Percentiles rank a stretch among this genome's conserved stretches.
These are phyloP conservation scores for Sminthurides aquaticus DNA, from an alignment of 2,888 invertebrate species.

Conservation along the genomic window DNA sequence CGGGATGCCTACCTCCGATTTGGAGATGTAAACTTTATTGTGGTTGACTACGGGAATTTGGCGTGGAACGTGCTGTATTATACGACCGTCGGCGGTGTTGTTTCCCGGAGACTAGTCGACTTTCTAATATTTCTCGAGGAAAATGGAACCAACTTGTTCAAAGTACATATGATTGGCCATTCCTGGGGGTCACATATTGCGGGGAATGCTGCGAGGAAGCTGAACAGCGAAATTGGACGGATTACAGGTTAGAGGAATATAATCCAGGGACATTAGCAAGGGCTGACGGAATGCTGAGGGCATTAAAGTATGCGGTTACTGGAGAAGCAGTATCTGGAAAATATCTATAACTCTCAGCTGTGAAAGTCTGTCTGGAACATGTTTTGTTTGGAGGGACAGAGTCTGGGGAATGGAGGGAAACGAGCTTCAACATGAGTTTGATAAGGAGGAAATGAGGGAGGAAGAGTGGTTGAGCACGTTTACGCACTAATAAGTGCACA, in stretches of 20 bases:
- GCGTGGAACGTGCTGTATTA: conserved; percentile 27
- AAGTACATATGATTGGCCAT: conserved; percentile 32
- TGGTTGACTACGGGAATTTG: conserved; percentile 32
- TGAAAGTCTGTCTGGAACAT: too few species aligned
- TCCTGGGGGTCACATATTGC: conserved; percentile 35
- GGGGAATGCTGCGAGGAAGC: conserved; percentile 27
- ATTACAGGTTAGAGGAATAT: conserved; percentile 32
- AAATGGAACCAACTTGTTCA: conserved; percentile 26
- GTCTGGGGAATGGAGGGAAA: too few species aligned
- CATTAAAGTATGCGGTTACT: not conserved
- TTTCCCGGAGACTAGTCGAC: conserved; percentile 24
- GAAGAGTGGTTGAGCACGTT: too few species aligned
- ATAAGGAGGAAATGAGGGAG: too few species aligned
- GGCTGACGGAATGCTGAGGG: not conserved
- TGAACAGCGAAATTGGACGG: conserved; percentile 27
- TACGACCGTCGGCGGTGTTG: conserved; percentile 32
- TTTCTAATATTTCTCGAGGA: conserved; percentile 30
- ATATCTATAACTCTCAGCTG: too few species aligned
- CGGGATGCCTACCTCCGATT: conserved; percentile 33
- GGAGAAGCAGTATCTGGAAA: not conserved
- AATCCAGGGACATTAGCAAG: too few species aligned
- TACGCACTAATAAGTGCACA: not conserved
- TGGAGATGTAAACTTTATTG: conserved; percentile 34
- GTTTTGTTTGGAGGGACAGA: too few species aligned
- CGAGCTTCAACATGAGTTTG: too few species aligned